phyloP scores from a whole-genome alignment of 2,888 invertebrate species.

The Dryobotodes eremita region DNA sequence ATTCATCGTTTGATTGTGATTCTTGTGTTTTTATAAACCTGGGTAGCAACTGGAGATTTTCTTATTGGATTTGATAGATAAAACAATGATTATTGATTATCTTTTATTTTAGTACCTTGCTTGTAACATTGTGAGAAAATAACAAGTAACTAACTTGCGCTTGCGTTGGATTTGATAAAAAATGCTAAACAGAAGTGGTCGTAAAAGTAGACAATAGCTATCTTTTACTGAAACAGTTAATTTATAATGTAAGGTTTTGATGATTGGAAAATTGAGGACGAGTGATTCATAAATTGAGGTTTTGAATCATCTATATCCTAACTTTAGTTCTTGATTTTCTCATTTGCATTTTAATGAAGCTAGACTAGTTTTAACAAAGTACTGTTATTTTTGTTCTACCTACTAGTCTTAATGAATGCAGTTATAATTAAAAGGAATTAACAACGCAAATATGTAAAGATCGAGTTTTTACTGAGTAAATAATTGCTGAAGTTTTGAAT shows the following conservation, averaged over 20 bases:
- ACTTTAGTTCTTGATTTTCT: slow-evolving; percentile 5
- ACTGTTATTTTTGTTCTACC: slow-evolving; percentile 9
- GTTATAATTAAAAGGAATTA: slow-evolving; percentile 24
- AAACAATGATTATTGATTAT: not conserved
- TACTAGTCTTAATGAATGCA: slow-evolving; percentile 3
- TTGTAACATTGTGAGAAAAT: not conserved
- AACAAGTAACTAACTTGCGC: not conserved
- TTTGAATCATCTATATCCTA: not conserved
- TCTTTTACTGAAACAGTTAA: not conserved
- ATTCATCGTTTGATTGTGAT: slow-evolving; percentile 24
- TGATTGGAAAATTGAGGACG: slow-evolving; percentile 4
- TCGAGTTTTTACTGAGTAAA: slow-evolving; percentile 20
- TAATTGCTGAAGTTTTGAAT: slow-evolving; percentile 8
- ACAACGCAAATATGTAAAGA: slow-evolving; percentile 20
- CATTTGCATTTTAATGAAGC: slow-evolving; percentile 24
- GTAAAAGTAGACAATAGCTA: not conserved
- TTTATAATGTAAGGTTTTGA: not conserved
- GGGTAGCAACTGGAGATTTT: not conserved
- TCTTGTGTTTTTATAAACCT: not conserved
- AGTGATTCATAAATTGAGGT: not conserved
- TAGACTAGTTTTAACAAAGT: not conserved
- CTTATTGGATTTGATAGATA: not conserved
- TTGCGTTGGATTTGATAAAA: not conserved
- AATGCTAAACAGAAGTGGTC: not conserved
- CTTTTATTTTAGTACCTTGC: not conserved